These are phyloP conservation scores for Antheraea mylitta DNA, from an alignment of 1,140 invertebrate genomes.

Conservation along the genomic window DNA sequence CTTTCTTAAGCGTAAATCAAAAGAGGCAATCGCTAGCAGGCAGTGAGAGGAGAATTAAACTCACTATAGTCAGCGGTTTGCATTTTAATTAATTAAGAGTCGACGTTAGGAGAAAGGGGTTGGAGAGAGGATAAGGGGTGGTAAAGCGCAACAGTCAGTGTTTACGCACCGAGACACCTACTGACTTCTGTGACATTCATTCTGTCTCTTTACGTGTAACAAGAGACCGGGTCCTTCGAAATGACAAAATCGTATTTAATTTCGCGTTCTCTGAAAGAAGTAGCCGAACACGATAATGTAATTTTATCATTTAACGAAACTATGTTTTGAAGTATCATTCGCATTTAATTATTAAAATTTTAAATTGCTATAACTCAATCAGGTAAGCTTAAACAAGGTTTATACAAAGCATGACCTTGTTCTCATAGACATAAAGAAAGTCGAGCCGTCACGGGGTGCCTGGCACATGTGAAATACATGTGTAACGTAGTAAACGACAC, in stretches of 20 bases:
- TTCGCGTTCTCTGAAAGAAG: no score
- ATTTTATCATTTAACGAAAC: no score
- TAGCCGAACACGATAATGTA: no score
- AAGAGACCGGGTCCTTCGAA: constrained; percentile 15
- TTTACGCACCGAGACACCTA: constrained; percentile 54
- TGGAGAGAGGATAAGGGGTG: constrained; percentile 5
- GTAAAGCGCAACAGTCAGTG: constrained; percentile 43
- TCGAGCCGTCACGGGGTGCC: no score
- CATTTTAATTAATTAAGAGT: constrained; percentile 66
- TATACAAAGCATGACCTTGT: no score
- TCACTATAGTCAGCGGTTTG: constrained; percentile 51
- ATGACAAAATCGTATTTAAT: background rate
- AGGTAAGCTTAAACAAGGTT: no score
- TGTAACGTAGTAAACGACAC: no score
- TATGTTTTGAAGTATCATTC: no score
- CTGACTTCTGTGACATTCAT: constrained; percentile 35
- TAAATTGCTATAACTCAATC: no score
- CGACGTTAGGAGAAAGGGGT: constrained; percentile 23
- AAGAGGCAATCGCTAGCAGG: constrained; percentile 41
- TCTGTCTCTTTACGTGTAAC: constrained; percentile 46
- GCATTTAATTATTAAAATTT: no score
- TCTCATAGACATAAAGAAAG: no score
- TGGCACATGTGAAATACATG: no score
- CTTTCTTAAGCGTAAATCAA: constrained; percentile 39
- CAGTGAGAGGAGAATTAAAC: constrained; percentile 37